Percentiles rank a stretch among this genome's conserved stretches.
Evolutionary conservation across 64 coral and sea anemone genomes (phyloP).

Genomic region (Porites australiensis): DNA sequence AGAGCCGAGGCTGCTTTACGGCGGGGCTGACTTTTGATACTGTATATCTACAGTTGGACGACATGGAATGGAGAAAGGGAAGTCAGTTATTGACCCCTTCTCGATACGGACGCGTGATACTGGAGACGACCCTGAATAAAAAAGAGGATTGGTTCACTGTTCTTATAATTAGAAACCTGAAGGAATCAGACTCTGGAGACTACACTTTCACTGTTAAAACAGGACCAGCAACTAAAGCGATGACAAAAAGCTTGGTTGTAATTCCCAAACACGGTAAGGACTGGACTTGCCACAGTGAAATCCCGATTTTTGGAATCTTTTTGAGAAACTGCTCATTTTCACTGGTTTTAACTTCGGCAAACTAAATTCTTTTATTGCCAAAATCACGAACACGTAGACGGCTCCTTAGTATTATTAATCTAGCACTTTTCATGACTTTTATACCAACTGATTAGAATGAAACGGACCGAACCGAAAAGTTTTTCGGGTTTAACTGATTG

Average conservation of each 20-base stretch:
- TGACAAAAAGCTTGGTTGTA: conserved; percentile 48
- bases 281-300: no score
- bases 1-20: background rate
- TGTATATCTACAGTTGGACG: conserved; percentile 13
- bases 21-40: background rate
- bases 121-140: conserved; percentile 34
- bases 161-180: conserved; percentile 44
- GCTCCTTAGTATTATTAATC: no score
- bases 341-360: no score
- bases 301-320: no score
- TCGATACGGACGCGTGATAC: conserved; percentile 29
- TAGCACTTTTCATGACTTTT: no score
- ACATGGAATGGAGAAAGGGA: conserved; percentile 66
- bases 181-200: conserved; percentile 44
- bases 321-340: no score
- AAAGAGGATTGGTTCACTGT: conserved; percentile 49
- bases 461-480: no score
- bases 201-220: conserved; percentile 58
- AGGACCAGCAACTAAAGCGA: conserved; percentile 43
- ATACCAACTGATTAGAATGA: no score
- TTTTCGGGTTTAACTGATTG: no score
- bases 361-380: no score
- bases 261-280: conserved; percentile 8
- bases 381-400: no score
- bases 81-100: background rate